A percentile compares a stretch with the other conserved stretches of the same genome.
phyloP scores from a whole-genome alignment of 2,113 vertebrate genomes.

The Rutilus rutilus region DNA sequence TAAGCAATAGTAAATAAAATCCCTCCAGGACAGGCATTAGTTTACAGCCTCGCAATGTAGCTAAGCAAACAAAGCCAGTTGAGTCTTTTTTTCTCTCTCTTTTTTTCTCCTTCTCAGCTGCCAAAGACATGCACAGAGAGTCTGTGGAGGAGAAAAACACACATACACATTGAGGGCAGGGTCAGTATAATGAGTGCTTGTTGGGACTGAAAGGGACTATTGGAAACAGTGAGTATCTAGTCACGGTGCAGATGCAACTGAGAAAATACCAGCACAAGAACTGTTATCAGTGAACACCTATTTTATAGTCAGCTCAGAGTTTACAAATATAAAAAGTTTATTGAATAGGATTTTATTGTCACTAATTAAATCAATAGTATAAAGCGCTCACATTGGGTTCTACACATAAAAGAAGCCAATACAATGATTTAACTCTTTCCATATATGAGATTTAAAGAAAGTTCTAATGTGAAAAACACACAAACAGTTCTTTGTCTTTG shows the following conservation, averaged over 20 bases:
- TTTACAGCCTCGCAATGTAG: constrained; percentile 67
- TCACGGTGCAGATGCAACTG: constrained; percentile 61
- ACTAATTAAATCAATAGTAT: neutral
- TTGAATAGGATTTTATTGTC: neutral
- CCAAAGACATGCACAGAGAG: constrained; percentile 65
- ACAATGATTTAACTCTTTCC: constrained; percentile 9
- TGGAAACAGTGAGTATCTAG: constrained; percentile 68
- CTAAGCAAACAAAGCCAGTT: constrained; percentile 71
- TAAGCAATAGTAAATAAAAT: constrained; percentile 70
- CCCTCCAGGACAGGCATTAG: constrained; percentile 71
- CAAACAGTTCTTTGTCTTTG: constrained; percentile 62
- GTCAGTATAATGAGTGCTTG: constrained; percentile 72
- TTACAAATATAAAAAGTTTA: neutral
- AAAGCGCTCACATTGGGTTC: neutral
- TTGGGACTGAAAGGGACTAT: constrained; percentile 72
- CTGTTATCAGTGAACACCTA: constrained; percentile 17
- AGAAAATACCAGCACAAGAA: constrained; percentile 60
- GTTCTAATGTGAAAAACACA: constrained; percentile 24
- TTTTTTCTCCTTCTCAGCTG: constrained; percentile 55
- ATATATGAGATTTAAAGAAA: neutral
- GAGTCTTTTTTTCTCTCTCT: constrained; percentile 55
- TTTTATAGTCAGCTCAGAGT: neutral
- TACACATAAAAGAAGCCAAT: neutral
- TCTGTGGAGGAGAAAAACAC: constrained; percentile 61
- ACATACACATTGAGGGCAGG: constrained; percentile 64